Base-by-base conservation (phyloP, 2,797 vertebrate species). In the Ispidina lecontei region DNA sequence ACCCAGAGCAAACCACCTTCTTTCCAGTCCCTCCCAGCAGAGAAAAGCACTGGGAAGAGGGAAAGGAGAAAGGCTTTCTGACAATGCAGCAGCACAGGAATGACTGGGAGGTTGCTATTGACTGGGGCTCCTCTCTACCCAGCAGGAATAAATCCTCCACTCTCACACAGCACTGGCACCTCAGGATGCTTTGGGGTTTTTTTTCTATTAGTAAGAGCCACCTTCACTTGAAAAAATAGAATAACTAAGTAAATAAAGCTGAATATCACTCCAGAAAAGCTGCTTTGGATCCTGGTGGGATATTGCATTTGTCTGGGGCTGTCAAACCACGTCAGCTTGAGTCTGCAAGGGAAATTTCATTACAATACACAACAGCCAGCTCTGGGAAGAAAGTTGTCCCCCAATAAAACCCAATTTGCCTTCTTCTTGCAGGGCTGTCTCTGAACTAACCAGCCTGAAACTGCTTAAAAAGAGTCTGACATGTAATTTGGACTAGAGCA, bases 401-500 rank as follows among this genome's bases (percentile, higher is more conserved):
- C 46, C 67, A 75, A 28, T 84, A 93, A 90, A 93, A 75, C 10
- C 5, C 47, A 90, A 81, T 64, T 78, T 56, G n/a, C 31, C 41
- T 72, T 33, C 41, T 69, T 87, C 46, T 28, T 37, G 19, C 46
- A 35, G 81, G 9, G 60, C 90, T 97, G 94, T 88, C 96, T 97
- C 93, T 62, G 94, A 96, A 80, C 91, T 94, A 97, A 94, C 95
- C 92, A 97, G 93, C 93, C 93, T 80, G 91, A 96, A 96, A 96
- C 63, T 7, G 56, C 96, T 92, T 95, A 90, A 97, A 95, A 91
- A 94, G 76, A 87, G 39, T 60, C 91, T 96, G 96, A 97, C 90
- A 70, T 83, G 87, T 87, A 92, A 97, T 97, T 97, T 97, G 80
- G 85, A 58, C 90, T 12, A 3, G 3, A 43, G 80, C n/a, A 31